Percentiles rank a stretch among this genome's conserved stretches.
These are phyloP conservation scores for Clanis bilineata DNA, from an alignment of 2,888 invertebrate genomes.

Conservation along the genomic window DNA sequence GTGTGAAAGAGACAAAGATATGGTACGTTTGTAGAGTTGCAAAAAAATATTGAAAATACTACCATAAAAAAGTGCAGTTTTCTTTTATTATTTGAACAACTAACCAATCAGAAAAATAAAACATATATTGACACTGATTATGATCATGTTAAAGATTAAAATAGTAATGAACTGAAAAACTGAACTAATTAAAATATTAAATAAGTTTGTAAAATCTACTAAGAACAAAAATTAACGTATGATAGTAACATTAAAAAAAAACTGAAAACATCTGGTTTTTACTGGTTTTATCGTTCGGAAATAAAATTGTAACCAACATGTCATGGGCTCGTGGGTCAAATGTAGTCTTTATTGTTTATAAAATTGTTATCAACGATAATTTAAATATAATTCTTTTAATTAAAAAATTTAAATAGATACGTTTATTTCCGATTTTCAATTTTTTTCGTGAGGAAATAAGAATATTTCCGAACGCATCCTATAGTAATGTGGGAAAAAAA, in stretches of 20 bases:
- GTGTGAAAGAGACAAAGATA: constrained; percentile 42
- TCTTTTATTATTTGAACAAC: no score
- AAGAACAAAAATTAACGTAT: neutral
- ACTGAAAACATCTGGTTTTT: constrained; percentile 42
- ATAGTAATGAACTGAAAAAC: no score
- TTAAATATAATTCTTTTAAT: no score
- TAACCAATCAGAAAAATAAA: neutral
- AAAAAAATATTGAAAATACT: neutral
- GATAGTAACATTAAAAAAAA: constrained; percentile 28
- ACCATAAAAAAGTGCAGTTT: neutral
- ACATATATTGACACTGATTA: no score
- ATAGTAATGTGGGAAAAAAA: neutral
- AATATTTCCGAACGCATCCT: neutral
- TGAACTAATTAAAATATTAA: no score
- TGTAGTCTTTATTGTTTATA: no score
- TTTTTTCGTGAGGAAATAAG: neutral
- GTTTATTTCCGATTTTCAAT: no score
- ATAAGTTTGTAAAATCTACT: neutral
- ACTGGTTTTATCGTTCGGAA: constrained; percentile 35
- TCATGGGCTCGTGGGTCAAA: no score
- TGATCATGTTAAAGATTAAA: no score
- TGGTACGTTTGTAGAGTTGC: neutral
- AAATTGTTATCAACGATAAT: no score
- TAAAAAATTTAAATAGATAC: no score
- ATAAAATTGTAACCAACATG: no score